These are phyloP conservation scores for Caenorhabditis sp. DNA, from an alignment of 2,888 invertebrate genomes.

Conservation along the genomic window DNA sequence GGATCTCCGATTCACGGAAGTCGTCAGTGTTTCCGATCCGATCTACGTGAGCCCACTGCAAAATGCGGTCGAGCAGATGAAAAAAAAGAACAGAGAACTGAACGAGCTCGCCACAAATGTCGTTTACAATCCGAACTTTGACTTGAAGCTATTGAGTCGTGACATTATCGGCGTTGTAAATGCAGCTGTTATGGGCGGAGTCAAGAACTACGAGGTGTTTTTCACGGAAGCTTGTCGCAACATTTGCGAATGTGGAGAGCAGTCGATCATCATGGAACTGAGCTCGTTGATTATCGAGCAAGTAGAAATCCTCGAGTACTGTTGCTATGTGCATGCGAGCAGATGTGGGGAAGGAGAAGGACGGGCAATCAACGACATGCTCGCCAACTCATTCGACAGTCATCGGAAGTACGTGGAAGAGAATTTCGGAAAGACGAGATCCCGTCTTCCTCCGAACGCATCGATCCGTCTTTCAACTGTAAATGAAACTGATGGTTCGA, in stretches of 20 bases:
- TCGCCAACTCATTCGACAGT: constrained; percentile 67
- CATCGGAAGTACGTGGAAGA: constrained; percentile 69
- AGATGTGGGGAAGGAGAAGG: constrained; percentile 45
- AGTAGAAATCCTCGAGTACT: constrained; percentile 73
- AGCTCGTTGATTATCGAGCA: constrained; percentile 69
- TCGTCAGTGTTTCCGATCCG: constrained; percentile 44
- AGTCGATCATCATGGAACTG: constrained; percentile 56
- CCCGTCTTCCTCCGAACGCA: constrained; percentile 36
- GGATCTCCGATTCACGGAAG: constrained; percentile 57
- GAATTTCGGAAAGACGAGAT: constrained; percentile 64
- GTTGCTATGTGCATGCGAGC: constrained; percentile 70
- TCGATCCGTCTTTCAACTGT: constrained; percentile 31
- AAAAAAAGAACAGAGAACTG: constrained; percentile 58
- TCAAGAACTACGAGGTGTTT: constrained; percentile 71
- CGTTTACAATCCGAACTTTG: constrained; percentile 45
- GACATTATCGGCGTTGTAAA: constrained; percentile 72
- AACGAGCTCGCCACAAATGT: constrained; percentile 34
- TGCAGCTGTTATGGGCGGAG: constrained; percentile 66
- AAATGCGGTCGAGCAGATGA: constrained; percentile 62
- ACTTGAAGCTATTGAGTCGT: constrained; percentile 63
- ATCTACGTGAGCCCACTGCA: constrained; percentile 52
- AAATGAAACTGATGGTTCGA: constrained; percentile 25
- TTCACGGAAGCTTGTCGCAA: constrained; percentile 67
- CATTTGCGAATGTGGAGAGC: constrained; percentile 67
- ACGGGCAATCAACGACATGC: constrained; percentile 63